These are phyloP conservation scores for Zelostemma sp. DNA, from an alignment of 1,140 invertebrate species.

Conservation along the genomic window DNA sequence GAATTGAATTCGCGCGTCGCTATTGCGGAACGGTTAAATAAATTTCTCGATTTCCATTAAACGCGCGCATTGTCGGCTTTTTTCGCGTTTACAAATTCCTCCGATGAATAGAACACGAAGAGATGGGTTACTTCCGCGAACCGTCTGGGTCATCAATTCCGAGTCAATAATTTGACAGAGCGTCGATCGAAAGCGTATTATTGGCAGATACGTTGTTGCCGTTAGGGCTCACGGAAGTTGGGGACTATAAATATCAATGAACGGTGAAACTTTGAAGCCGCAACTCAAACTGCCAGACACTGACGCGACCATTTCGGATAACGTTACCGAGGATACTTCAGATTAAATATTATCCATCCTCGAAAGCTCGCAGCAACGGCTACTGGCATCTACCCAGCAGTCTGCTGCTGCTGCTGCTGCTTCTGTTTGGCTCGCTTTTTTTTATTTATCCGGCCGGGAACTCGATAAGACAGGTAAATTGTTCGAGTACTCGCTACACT, in stretches of 20 bases:
- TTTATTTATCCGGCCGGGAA: neutral
- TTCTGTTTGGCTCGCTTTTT: constrained; percentile 3
- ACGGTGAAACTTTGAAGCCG: constrained; percentile 42
- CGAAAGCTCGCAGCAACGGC: constrained; percentile 40
- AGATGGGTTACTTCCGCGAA: too few species aligned
- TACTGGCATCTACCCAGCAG: constrained; percentile 42
- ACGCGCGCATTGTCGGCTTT: too few species aligned
- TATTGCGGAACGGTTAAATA: too few species aligned
- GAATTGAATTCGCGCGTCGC: neutral
- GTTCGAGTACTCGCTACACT: too few species aligned
- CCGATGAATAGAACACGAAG: too few species aligned
- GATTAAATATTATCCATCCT: constrained; percentile 47
- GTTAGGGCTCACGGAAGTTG: constrained; percentile 19
- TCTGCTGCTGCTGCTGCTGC: neutral
- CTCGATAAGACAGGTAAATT: constrained; percentile 1
- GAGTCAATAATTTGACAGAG: constrained; percentile 17
- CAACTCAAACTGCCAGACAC: constrained; percentile 37
- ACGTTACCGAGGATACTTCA: constrained; percentile 38
- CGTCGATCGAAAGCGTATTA: constrained; percentile 15
- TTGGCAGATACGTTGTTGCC: constrained; percentile 19
- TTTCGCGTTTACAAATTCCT: too few species aligned
- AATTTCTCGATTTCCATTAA: too few species aligned
- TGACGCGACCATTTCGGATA: constrained; percentile 28
- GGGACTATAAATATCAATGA: constrained; percentile 45
- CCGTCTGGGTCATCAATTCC: neutral